Conservation (phyloP, 2,797 vertebrate genomes). For the Delichon dasypus region DNA sequence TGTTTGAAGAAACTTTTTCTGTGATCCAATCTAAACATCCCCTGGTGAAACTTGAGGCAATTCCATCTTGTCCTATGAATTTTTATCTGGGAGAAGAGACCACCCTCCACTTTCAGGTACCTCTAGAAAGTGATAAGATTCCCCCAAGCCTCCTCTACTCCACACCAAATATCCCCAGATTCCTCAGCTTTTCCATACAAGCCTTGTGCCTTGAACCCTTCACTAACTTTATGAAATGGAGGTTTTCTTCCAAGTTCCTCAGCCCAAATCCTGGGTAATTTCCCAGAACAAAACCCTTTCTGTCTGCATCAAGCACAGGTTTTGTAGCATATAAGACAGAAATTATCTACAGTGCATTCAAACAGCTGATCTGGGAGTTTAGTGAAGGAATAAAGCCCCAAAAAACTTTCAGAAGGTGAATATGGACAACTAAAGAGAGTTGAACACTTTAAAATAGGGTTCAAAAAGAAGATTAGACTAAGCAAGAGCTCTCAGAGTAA, state of each 20-base stretch:
- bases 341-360: background rate
- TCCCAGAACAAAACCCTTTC: background rate
- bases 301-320: background rate
- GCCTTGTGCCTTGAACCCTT: background rate
- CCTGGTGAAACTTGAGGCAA: background rate
- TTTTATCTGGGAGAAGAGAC: background rate
- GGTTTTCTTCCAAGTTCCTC: background rate
- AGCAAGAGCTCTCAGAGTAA: background rate
- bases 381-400: background rate
- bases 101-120: rapidly evolving
- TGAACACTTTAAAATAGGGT: background rate
- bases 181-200: background rate
- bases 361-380: background rate
- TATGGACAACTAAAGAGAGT: background rate
- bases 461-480: background rate
- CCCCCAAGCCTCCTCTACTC: background rate
- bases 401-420: background rate
- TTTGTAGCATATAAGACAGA: background rate
- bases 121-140: background rate
- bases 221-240: background rate
- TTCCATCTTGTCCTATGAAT: background rate
- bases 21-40: background rate
- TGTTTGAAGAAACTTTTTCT: background rate
- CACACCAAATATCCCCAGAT: background rate
- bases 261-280: background rate